A percentile compares a stretch with the other conserved stretches of the same genome.
These are phyloP conservation scores for Holacanthella duospinosa DNA, from an alignment of 2,888 invertebrate species.

Conservation along the genomic window DNA sequence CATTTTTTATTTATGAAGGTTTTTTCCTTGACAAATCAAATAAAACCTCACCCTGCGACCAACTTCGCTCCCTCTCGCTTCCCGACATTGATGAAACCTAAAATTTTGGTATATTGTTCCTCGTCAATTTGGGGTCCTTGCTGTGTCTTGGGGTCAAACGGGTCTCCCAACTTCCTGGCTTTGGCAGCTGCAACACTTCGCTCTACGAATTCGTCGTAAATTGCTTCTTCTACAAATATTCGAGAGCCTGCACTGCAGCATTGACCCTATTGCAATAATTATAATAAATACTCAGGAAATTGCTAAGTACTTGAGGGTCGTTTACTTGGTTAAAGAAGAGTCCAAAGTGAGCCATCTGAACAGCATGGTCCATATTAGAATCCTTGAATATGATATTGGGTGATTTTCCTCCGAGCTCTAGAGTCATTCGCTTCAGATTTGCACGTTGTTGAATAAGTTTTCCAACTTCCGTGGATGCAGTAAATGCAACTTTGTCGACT, in stretches of 20 bases:
- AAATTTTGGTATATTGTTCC: conserved; percentile 46
- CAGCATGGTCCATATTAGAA: conserved; percentile 49
- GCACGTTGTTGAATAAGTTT: conserved; percentile 39
- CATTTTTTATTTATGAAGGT: too few relatives aligned
- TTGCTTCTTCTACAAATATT: conserved; percentile 75
- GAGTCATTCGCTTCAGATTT: conserved; percentile 68
- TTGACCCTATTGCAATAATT: conserved; percentile 58
- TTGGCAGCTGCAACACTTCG: conserved; percentile 59
- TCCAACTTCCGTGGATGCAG: conserved; percentile 59
- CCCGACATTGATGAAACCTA: conserved; percentile 66
- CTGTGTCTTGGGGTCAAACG: conserved; percentile 54
- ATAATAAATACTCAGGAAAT: too few relatives aligned
- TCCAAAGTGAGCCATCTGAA: conserved; percentile 53
- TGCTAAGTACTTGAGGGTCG: too few relatives aligned
- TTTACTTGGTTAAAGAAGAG: conserved; percentile 57
- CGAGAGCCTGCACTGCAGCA: conserved; percentile 77
- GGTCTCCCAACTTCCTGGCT: conserved; percentile 66
- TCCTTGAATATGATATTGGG: conserved; percentile 78
- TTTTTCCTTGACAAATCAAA: neutral
- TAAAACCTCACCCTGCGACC: conserved; percentile 56
- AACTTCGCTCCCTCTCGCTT: conserved; percentile 75
- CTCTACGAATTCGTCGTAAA: conserved; percentile 75
- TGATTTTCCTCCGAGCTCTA: conserved; percentile 84
- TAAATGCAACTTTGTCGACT: conserved; percentile 66
- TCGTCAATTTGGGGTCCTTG: conserved; percentile 70